phyloP scores from a whole-genome alignment of 2,113 vertebrate genomes.

The Zapus hudsonius region DNA sequence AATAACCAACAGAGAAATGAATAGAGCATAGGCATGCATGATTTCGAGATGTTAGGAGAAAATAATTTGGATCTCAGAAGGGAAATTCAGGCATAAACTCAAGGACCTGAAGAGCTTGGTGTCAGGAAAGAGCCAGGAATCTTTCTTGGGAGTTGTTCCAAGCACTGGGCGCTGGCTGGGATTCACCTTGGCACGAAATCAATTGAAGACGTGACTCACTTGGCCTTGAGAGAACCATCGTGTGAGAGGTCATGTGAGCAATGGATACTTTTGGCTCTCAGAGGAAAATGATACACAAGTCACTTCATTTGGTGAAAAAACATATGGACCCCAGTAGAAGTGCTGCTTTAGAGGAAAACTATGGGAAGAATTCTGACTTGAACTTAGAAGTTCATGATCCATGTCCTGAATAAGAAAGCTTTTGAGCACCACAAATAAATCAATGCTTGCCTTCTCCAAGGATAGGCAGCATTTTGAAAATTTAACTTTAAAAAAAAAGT shows the following conservation, averaged over 20 bases:
- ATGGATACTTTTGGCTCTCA: fast-evolving
- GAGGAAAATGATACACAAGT: too few relatives aligned
- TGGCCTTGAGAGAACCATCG: fast-evolving
- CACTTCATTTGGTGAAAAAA: not conserved
- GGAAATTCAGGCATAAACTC: not conserved
- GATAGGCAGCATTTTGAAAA: not conserved
- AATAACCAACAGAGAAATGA: not conserved
- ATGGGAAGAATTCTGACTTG: not conserved
- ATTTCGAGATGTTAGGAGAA: not conserved
- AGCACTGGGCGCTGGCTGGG: not conserved
- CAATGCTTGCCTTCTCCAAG: not conserved
- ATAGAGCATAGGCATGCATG: not conserved
- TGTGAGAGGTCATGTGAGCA: fast-evolving
- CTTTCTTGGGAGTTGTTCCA: not conserved
- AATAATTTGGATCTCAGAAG: not conserved
- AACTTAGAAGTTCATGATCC: not conserved
- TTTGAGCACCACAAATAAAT: not conserved
- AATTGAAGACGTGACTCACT: not conserved
- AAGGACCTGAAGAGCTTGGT: not conserved
- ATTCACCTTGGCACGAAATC: not conserved
- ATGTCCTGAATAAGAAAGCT: not conserved
- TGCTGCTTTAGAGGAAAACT: not conserved
- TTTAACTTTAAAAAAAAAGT: not conserved
- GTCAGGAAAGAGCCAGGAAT: not conserved
- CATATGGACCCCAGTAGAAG: fast-evolving